Percentiles rank a stretch among this genome's conserved stretches.
Evolutionary conservation across 2,113 vertebrate genomes (phyloP).

Genomic region (Myotis lucifugus): DNA sequence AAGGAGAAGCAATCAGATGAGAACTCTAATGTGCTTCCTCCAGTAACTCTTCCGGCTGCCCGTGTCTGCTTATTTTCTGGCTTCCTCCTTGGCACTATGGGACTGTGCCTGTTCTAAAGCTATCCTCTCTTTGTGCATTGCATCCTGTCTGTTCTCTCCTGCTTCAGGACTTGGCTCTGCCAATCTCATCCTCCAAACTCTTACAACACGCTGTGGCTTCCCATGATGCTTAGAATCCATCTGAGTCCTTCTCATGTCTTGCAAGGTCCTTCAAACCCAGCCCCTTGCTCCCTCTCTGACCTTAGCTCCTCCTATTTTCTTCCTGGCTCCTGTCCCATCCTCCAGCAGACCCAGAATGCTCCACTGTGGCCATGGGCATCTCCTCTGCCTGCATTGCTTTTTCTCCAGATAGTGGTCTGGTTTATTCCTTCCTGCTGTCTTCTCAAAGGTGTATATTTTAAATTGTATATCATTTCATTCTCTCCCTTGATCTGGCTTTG

Average conservation of each 20-base stretch:
- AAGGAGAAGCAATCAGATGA: not conserved
- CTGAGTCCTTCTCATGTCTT: not conserved
- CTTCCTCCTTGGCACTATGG: not conserved
- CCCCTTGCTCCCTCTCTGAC: not conserved
- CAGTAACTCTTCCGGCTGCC: fast-evolving
- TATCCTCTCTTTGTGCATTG: too few relatives aligned
- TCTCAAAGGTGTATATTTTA: not conserved
- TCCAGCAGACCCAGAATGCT: not conserved
- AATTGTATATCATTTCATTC: not conserved
- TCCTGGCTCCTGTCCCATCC: not conserved
- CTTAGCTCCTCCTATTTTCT: not conserved
- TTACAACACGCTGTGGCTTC: not conserved
- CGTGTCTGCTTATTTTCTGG: not conserved
- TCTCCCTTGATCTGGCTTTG: not conserved
- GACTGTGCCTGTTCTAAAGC: not conserved
- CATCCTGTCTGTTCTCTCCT: not conserved
- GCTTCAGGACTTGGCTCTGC: not conserved
- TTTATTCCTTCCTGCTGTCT: not conserved
- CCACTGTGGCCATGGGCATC: not conserved
- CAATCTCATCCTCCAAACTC: too few relatives aligned
- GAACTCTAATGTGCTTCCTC: not conserved
- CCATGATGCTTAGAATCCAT: not conserved
- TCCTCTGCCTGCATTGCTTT: not conserved
- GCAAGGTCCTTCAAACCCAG: fast-evolving
- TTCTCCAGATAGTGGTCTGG: not conserved